A percentile compares a stretch with the other conserved stretches of the same genome.
Conservation (phyloP, 2,113 vertebrate species). For the Crotalus tigris region DNA sequence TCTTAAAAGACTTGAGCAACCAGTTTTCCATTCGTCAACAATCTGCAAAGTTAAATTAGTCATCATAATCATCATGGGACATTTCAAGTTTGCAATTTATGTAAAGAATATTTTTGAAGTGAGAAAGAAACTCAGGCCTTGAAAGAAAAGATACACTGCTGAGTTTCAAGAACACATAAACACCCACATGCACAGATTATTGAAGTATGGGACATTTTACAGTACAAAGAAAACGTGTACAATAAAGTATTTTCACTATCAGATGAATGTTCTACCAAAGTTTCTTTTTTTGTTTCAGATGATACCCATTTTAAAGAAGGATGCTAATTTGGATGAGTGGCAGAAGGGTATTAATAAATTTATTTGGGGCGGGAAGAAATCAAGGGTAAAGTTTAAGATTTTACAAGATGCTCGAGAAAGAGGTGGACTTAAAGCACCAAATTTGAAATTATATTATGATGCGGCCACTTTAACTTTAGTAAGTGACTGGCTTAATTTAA, state of each 20-base stretch:
- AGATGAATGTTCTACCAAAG: background rate
- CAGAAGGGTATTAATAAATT: no score
- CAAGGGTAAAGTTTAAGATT: no score
- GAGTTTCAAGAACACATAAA: background rate
- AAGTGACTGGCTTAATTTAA: no score
- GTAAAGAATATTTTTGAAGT: constrained; percentile 17
- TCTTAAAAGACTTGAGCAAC: background rate
- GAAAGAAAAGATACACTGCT: background rate
- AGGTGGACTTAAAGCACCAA: no score
- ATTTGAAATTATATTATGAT: no score
- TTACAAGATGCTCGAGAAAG: no score
- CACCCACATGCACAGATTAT: background rate
- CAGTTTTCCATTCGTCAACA: background rate
- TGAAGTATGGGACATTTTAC: background rate
- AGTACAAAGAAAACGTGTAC: background rate
- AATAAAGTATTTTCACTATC: constrained; percentile 6
- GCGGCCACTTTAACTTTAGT: no score
- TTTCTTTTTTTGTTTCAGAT: no score
- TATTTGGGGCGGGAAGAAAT: no score
- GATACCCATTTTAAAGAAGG: no score
- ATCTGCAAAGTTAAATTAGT: background rate
- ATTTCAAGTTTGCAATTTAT: constrained; percentile 14
- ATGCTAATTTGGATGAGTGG: no score
- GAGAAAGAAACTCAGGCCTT: background rate
- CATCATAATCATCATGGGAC: background rate